Percentiles rank a stretch among this genome's conserved stretches.
Conservation (phyloP, 2,888 invertebrate species). For the Dexiosoma caninum region DNA sequence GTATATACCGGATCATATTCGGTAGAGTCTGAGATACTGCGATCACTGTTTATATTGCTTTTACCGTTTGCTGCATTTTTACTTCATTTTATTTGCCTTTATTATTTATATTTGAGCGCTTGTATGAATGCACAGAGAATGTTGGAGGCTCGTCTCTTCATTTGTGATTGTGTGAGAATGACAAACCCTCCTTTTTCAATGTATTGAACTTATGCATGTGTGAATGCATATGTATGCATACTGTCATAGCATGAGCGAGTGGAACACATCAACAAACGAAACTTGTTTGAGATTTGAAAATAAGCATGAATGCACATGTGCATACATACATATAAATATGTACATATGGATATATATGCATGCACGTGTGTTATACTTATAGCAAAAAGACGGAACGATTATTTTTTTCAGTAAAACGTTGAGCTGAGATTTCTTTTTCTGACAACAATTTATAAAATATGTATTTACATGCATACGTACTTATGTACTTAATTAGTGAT, state of each 20-base stretch:
- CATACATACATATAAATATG: too few species aligned
- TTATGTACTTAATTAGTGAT: too few species aligned
- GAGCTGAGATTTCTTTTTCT: conserved; percentile 42
- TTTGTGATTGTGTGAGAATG: conserved; percentile 30
- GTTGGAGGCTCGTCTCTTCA: conserved; percentile 71
- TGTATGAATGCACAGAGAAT: background rate
- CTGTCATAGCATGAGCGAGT: conserved; percentile 25
- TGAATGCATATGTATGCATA: background rate
- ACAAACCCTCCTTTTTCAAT: conserved; percentile 46
- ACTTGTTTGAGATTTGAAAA: conserved; percentile 15
- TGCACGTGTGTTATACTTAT: too few species aligned
- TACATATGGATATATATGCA: too few species aligned
- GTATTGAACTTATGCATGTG: background rate
- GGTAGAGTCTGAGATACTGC: conserved; percentile 6
- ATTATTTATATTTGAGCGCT: background rate
- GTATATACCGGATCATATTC: background rate
- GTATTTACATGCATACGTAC: background rate
- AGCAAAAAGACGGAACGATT: background rate
- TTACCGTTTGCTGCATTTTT: background rate
- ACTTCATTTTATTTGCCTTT: background rate
- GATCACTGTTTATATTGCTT: background rate
- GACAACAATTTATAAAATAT: conserved; percentile 29
- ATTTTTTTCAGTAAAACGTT: conserved; percentile 21
- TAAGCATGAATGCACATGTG: too few species aligned
- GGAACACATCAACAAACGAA: conserved; percentile 4